These are phyloP conservation scores for Syngnathus scovelli DNA, from an alignment of 2,113 vertebrate genomes.

Conservation along the genomic window DNA sequence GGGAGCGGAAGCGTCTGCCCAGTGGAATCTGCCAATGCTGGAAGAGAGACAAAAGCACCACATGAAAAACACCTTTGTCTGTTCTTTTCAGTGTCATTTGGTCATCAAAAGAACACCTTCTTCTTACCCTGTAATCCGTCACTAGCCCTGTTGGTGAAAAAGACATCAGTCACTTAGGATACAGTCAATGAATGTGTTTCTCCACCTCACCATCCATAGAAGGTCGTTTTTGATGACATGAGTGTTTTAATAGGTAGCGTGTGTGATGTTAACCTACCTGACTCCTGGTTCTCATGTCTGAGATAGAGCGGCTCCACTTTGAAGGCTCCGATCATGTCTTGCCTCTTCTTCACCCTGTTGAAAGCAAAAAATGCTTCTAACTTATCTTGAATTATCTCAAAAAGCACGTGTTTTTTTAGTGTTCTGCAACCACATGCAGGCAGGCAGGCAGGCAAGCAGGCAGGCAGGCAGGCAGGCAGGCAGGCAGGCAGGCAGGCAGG, in stretches of 20 bases:
- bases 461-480: too few relatives aligned
- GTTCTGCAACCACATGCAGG: too few relatives aligned
- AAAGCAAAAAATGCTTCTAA: too few relatives aligned
- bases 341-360: constrained; percentile 86
- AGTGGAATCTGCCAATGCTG: constrained; percentile 97
- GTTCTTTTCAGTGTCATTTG: background rate
- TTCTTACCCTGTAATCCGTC: constrained; percentile 94
- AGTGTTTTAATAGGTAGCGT: too few relatives aligned
- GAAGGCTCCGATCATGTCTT: constrained; percentile 84
- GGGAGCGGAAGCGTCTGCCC: constrained; percentile 88
- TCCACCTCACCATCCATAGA: background rate
- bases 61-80: background rate
- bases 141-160: constrained; percentile 77
- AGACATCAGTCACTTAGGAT: constrained; percentile 1
- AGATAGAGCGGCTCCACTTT: constrained; percentile 91
- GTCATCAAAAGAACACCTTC: background rate
- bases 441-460: too few relatives aligned
- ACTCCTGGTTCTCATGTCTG: constrained; percentile 87
- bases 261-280: constrained; percentile 69
- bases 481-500: too few relatives aligned
- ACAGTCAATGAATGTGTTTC: background rate
- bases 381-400: too few relatives aligned
- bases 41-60: background rate
- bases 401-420: too few relatives aligned
- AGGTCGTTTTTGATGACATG: too few relatives aligned